Conservation (phyloP, 37 sponge, comb jelly and placozoan species). For the Haliclona indistincta region DNA sequence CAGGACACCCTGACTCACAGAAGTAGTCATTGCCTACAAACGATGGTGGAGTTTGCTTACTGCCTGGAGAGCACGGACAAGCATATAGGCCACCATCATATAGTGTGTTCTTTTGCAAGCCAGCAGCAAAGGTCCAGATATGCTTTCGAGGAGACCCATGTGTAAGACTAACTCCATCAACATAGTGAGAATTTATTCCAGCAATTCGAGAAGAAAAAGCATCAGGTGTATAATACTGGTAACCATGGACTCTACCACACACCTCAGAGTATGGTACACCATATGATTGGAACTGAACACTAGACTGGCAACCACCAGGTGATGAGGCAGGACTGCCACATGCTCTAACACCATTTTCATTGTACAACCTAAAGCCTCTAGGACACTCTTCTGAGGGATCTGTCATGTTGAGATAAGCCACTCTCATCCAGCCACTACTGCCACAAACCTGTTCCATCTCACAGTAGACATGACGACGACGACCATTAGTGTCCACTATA, state of each 20-base stretch:
- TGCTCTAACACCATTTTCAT: constrained; percentile 3
- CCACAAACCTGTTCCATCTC: constrained; percentile 15
- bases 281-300: not conserved
- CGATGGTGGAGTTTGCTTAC: not conserved
- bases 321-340: constrained; percentile 4
- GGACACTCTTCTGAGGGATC: constrained; percentile 11
- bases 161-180: constrained; percentile 33
- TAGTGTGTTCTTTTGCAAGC: not conserved
- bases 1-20: constrained; percentile 1
- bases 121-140: constrained; percentile 28
- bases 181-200: constrained; percentile 4
- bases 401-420: constrained; percentile 26
- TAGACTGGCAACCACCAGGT: not conserved
- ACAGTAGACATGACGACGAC: constrained; percentile 16
- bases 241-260: constrained; percentile 21
- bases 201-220: not conserved
- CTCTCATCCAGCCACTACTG: not conserved
- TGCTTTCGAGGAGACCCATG: constrained; percentile 29
- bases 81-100: constrained; percentile 2
- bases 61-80: not conserved
- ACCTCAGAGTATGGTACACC: constrained; percentile 14
- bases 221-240: constrained; percentile 5
- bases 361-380: not conserved
- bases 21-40: constrained; percentile 7
- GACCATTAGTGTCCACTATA: not conserved